Base-by-base conservation (phyloP, 64 coral and sea anemone species). In the Dendrophyllia cribrosa region DNA sequence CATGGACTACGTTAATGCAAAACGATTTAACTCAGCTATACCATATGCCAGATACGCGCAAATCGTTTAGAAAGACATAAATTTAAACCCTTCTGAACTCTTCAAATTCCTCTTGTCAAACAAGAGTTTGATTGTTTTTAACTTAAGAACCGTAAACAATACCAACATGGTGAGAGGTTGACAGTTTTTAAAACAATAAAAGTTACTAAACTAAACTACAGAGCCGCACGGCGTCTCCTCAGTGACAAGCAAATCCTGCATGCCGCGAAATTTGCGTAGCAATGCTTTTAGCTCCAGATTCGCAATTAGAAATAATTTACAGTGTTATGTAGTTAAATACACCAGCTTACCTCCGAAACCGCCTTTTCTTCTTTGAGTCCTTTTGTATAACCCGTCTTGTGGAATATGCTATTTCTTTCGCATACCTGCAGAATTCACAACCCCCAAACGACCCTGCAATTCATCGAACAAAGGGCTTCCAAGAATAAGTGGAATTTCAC, bases 271-370 rank as follows among this genome's bases (percentile, higher is more conserved):
- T 45, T 64, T 82, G 25, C 7, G 58, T 45, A 43, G 70, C 2
- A 56, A 56, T 56, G 12, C 12, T 56, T 56, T 9, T 56, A 56
- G 6, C 6, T 56, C 53, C 53, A 9, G 3, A 56, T 9, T 75
- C 1, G 12, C 44, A 19, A 20, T 26, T 26, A 0, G 45, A 48
- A 20, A 75, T 6, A 20, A 50, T 2, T 22, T 55, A 6, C n/a
- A 79, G 5, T 25, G 2, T 11, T n/a, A 13, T 34, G 46, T 11
- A 82, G 34, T 20, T 64, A 0, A 47, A 15, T 64, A 47, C 58
- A 62, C n/a, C 1, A 63, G 34, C 78, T 82, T 82, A 82, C 78
- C 78, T 82, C 77, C n/a, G 59, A 64, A 43, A n/a, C 58, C 80
- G 44, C 19, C 46, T 59, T 67, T 50, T 48, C 16, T 67, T 66